Conservation (phyloP, 2,888 invertebrate genomes). For the Thysanoteuthis rhombus region DNA sequence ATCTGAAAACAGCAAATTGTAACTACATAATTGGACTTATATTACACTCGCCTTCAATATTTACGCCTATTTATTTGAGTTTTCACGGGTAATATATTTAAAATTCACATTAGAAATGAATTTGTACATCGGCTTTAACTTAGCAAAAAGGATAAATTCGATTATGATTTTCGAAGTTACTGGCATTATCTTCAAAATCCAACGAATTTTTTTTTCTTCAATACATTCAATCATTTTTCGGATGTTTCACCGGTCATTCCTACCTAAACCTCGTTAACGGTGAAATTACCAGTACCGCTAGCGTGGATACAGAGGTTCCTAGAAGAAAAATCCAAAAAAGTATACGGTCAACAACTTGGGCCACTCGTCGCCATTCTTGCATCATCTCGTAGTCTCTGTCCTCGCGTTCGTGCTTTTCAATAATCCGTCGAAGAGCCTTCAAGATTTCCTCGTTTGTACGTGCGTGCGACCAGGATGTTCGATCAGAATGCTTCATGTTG, state of each 20-base stretch:
- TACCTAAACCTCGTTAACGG: constrained; percentile 59
- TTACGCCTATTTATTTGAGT: not conserved
- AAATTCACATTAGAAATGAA: not conserved
- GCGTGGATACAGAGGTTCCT: constrained; percentile 70
- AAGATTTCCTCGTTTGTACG: constrained; percentile 68
- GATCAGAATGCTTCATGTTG: constrained; percentile 36
- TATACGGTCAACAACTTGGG: constrained; percentile 71
- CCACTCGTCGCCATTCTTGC: constrained; percentile 72
- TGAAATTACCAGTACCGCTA: constrained; percentile 70
- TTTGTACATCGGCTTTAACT: not conserved
- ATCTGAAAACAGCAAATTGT: not conserved
- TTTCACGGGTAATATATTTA: not conserved
- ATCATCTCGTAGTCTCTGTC: constrained; percentile 67
- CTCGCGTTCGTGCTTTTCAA: constrained; percentile 69
- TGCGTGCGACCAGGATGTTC: constrained; percentile 37
- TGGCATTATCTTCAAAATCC: not conserved
- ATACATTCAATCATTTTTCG: not conserved
- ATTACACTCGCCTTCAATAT: not conserved
- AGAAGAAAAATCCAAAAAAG: constrained; percentile 72
- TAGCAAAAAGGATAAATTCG: not conserved
- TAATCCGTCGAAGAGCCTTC: constrained; percentile 68
- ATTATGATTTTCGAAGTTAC: not conserved
- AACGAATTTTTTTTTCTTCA: not conserved
- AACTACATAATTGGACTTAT: not conserved
- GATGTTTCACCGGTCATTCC: not conserved